Evolutionary conservation across 2,113 vertebrate genomes (phyloP).

Genomic region (Lepus timidus): DNA sequence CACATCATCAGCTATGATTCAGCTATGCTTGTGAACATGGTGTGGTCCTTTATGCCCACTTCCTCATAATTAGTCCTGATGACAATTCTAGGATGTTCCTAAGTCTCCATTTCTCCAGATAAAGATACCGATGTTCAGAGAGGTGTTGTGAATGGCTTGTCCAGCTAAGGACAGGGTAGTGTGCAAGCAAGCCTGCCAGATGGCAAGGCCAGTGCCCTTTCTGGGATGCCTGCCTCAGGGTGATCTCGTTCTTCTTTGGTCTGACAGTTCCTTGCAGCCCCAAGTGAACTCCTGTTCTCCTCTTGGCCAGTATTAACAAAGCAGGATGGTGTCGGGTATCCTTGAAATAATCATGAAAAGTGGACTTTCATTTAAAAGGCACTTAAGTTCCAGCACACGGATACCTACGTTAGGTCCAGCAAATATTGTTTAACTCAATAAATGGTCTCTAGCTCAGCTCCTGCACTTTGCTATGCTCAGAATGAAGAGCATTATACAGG

Average conservation of each 20-base stretch:
- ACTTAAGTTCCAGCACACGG: conserved; percentile 67
- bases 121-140: neutral
- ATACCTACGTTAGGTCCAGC: conserved; percentile 47
- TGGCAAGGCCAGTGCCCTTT: neutral
- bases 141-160: neutral
- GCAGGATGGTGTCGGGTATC: neutral
- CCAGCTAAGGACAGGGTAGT: neutral
- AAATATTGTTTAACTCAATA: conserved; percentile 82
- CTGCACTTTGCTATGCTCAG: conserved; percentile 73
- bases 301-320: neutral
- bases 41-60: neutral
- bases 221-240: neutral
- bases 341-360: conserved; percentile 69
- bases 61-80: neutral
- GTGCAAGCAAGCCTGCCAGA: neutral
- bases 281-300: neutral
- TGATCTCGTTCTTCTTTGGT: neutral
- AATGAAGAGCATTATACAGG: conserved; percentile 75
- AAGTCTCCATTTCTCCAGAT: neutral
- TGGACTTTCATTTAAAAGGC: conserved; percentile 75
- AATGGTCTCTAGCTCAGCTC: conserved; percentile 79
- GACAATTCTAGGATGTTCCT: neutral
- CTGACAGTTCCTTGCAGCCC: neutral
- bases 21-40: neutral
- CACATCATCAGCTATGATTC: neutral